Evolutionary conservation across 2,797 vertebrate genomes (phyloP).

Genomic region (Microctenopoma stevenorrisi): DNA sequence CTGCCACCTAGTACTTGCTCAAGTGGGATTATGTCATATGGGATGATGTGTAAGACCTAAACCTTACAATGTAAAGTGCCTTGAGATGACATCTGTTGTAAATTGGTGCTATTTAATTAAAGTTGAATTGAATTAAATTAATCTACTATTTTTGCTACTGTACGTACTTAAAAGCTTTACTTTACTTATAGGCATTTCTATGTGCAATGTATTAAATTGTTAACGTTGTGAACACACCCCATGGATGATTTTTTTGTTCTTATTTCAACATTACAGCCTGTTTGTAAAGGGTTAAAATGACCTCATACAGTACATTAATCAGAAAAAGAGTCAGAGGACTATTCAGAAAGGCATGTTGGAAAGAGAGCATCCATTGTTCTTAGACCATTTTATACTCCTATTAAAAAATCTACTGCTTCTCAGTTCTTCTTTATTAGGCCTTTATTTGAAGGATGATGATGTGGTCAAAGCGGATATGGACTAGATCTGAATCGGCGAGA

Average conservation of each 20-base stretch:
- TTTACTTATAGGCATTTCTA: neutral
- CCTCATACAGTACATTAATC: slow-evolving; percentile 31
- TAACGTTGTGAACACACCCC: neutral
- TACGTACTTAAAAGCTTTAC: neutral
- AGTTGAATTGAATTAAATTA: too few species aligned
- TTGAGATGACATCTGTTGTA: too few species aligned
- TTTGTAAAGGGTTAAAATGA: slow-evolving; percentile 47
- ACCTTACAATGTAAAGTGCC: too few species aligned
- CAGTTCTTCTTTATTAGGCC: slow-evolving; percentile 32
- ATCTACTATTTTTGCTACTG: neutral
- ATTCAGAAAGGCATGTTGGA: slow-evolving; percentile 13
- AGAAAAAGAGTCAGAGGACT: slow-evolving; percentile 4
- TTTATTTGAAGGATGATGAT: slow-evolving; percentile 44
- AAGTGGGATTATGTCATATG: too few species aligned
- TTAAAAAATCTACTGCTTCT: slow-evolving; percentile 24
- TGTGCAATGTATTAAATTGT: neutral
- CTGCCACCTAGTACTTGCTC: too few species aligned
- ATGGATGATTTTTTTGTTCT: neutral
- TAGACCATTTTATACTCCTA: slow-evolving; percentile 9
- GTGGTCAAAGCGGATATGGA: slow-evolving; percentile 61
- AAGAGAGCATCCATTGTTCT: slow-evolving; percentile 61
- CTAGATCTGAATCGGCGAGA: slow-evolving; percentile 57
- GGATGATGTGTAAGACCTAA: too few species aligned
- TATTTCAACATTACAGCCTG: neutral
- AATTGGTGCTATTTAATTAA: too few species aligned